These are phyloP conservation scores for Chloroceryle amazona DNA, from an alignment of 2,797 vertebrate species.

Conservation along the genomic window DNA sequence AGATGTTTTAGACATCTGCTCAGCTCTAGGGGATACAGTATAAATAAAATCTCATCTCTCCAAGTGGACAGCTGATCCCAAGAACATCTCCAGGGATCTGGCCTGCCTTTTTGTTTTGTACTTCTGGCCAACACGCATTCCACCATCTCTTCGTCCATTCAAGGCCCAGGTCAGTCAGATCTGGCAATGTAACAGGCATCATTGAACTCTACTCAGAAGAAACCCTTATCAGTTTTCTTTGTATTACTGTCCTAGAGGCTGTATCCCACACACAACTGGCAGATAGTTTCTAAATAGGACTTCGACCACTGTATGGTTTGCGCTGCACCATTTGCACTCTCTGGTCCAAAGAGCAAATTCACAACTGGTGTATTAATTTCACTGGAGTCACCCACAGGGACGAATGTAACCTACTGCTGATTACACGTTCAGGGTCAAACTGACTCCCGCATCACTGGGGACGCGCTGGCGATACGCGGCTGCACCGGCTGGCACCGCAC, in stretches of 20 bases:
- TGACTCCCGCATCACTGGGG: not conserved
- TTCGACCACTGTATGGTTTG: not conserved
- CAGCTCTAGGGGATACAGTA: constrained; percentile 10
- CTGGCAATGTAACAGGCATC: not conserved
- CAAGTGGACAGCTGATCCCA: constrained; percentile 18
- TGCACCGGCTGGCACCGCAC: not conserved
- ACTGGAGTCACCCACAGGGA: not conserved
- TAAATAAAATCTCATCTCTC: constrained; percentile 51
- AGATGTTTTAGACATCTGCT: constrained; percentile 35
- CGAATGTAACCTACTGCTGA: not conserved
- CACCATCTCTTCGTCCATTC: not conserved
- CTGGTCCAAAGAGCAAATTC: not conserved
- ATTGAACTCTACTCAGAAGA: constrained; percentile 4
- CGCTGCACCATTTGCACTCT: not conserved
- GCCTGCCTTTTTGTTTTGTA: constrained; percentile 30
- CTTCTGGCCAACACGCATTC: constrained; percentile 19
- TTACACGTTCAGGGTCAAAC: not conserved
- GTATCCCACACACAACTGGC: not conserved
- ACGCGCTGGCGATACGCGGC: fast-evolving
- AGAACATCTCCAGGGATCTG: constrained; percentile 18
- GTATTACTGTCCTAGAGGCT: not conserved
- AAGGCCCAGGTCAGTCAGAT: not conserved
- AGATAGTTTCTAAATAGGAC: constrained; percentile 2
- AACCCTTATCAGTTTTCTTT: not conserved
- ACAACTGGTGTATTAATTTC: not conserved